Evolutionary conservation across 2,797 vertebrate species (phyloP).

Genomic region (Lutjanus campechanus): DNA sequence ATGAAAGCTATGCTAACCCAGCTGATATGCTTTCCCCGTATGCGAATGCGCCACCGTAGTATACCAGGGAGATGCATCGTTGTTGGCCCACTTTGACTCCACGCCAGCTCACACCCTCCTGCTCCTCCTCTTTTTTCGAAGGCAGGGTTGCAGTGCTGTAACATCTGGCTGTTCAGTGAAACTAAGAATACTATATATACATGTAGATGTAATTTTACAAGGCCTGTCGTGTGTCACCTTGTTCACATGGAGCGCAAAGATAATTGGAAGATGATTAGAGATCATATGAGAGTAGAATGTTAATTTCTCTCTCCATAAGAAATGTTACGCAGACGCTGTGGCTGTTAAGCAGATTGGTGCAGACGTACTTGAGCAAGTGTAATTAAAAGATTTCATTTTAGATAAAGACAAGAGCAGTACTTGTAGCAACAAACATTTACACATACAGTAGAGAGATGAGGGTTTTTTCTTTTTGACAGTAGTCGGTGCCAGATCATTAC

Average conservation of each 20-base stretch:
- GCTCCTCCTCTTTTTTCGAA: no score
- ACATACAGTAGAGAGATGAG: conserved; percentile 15
- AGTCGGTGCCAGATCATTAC: conserved; percentile 26
- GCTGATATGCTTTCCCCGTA: no score
- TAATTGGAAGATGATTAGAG: conserved; percentile 41
- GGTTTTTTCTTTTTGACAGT: conserved; percentile 12
- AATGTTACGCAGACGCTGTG: neutral
- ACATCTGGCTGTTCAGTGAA: no score
- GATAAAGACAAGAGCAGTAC: conserved; percentile 54
- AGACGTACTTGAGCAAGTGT: conserved; percentile 29
- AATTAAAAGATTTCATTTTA: conserved; percentile 74
- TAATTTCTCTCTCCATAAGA: conserved; percentile 31
- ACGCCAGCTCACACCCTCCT: no score
- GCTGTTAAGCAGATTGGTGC: conserved; percentile 37
- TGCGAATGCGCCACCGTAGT: no score
- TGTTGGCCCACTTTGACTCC: no score
- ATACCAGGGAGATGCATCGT: no score
- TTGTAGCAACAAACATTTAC: conserved; percentile 44
- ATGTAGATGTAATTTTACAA: neutral
- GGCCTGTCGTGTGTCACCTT: neutral
- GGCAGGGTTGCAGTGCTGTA: no score
- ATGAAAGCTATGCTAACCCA: no score
- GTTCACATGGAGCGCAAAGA: conserved; percentile 15
- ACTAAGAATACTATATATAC: no score
- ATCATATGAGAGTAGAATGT: conserved; percentile 29